Evolutionary conservation across 2,113 vertebrate genomes (phyloP), one percentile per base, ranked within the genome.

Genomic region (Chlamydotis undulata): DNA sequence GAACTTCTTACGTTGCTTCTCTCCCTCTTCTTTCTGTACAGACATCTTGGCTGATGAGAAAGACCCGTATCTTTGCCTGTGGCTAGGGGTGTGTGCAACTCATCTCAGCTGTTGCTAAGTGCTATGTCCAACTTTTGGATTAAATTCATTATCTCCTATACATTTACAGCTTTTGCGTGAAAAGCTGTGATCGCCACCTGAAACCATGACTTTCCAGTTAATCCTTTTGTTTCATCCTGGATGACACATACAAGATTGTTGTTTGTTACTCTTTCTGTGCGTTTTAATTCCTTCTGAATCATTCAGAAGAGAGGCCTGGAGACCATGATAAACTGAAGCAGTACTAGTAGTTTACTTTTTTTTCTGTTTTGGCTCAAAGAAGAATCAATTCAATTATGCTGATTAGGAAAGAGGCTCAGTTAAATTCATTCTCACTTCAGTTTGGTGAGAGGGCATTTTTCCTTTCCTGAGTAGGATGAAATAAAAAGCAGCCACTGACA

Each of bases 331-430:
- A 50, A 83, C 39, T 2, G 6, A 76, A 80, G 74, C 45, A 82
- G 24, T 57, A 78, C 29, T 45, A 79, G 24, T 16, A 79, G 57
- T 85, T 93, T 76, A 18, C 13, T 78, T 70, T 93, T 93, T 86
- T 73, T 52, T 19, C 47, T 84, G 39, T 47, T 94, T 91, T 93
- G 84, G n/a, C 75, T 96, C 76, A 35, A 88, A 79, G 89, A 73
- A 92, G 41, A 68, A 79, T 67, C 78, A 80, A 18, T 93, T 90
- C 55, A 86, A 74, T 95, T 94, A 90, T 47, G 80, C 68, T 77
- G 71, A 88, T 90, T 90, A 88, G 67, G 47, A 80, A 88, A 59
- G 31, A 88, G 21, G 29, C 41, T 93, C 41, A 45, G 67, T 84
- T 76, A 91, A 90, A 97, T 57, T 87, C 19, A 31, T 83, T 85